Evolutionary conservation across 2,797 vertebrate species (phyloP), one percentile per base, ranked within the genome.

Genomic region (Potorous gilbertii): DNA sequence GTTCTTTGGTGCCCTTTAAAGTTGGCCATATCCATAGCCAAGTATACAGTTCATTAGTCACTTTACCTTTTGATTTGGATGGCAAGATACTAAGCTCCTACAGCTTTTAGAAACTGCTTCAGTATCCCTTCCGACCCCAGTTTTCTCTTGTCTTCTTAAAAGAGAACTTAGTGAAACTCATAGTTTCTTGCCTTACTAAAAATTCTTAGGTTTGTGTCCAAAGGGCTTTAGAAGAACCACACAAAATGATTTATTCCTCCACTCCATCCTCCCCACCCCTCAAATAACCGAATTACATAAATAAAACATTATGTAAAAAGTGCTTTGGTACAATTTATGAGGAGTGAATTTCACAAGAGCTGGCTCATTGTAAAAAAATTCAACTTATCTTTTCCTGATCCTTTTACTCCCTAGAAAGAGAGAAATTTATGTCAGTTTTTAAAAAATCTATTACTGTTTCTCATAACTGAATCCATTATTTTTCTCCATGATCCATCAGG

Each of bases 381-480:
- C 97, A 98, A 91, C 98, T 98, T 98, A 97, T 97, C 97, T 98
- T 97, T 98, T 97, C 96, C 96, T 96, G 93, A 97, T 98, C 95
- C 96, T 97, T 98, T 98, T 98, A 98, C 98, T 98, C 96, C 97
- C 97, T 97, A 98, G 95, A 98, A 96, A 97, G 96, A 98, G 57
- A 98, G 95, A 98, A 98, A 98, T 98, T 98, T 98, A 98, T 98
- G 97, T 98, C 98, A 97, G 95, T 91, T 98, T 91, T 4, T 28
- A 94, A 94, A 98, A 98, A 98, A 98, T 96, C 97, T 98, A 97
- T 98, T 98, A 98, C 96, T 97, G 56, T 94, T 98, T 98, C 98
- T 98, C 96, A 98, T 98, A 98, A 98, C 95, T 66, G 97, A 98
- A 98, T 98, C 97, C 96, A 98, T 98, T 98, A 98, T 97, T 98